Evolutionary conservation across 2,888 invertebrate species (phyloP).

Genomic region (Adineta ricciae): DNA sequence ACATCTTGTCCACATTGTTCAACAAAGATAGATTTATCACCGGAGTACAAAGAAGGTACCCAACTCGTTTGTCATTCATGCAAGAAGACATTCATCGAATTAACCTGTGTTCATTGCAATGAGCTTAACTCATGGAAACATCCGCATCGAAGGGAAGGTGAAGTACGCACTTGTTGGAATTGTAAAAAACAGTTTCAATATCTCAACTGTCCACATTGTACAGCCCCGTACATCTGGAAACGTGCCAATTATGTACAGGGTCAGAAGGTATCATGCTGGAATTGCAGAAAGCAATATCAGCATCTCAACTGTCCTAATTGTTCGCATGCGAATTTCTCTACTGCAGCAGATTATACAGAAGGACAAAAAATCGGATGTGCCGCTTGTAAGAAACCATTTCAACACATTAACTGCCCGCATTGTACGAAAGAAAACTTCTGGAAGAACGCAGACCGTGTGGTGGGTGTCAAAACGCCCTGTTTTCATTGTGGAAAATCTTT

Average conservation of each 20-base stretch:
- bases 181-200: neutral
- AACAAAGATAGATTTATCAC: neutral
- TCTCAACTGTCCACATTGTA: neutral
- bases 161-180: neutral
- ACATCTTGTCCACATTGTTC: neutral
- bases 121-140: neutral
- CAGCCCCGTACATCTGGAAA: neutral
- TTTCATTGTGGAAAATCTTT: neutral
- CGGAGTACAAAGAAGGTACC: neutral
- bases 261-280: neutral
- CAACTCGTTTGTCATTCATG: neutral
- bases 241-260: neutral
- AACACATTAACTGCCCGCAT: neutral
- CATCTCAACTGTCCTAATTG: neutral
- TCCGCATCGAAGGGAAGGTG: neutral
- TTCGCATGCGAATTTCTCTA: neutral
- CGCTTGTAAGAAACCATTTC: neutral
- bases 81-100: neutral
- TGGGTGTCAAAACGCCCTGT: neutral
- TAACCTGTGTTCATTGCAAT: neutral
- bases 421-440: neutral
- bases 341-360: neutral
- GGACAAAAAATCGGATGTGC: neutral
- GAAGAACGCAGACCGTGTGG: neutral
- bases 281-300: neutral